These are phyloP conservation scores for Thymelicus acteon DNA, from an alignment of 2,888 invertebrate species.

Conservation along the genomic window DNA sequence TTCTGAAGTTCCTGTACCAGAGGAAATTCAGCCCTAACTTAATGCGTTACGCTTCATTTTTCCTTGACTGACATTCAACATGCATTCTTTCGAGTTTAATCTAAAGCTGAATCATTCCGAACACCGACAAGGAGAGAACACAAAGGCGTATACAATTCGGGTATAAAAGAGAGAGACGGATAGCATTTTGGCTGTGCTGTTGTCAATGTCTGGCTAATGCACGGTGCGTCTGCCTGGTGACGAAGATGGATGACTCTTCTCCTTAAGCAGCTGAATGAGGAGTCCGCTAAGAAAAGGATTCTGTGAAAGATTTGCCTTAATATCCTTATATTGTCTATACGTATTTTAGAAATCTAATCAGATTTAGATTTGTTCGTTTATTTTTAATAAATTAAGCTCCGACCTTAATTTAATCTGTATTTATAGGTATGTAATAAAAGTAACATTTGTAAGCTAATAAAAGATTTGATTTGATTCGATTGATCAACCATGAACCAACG, in stretches of 20 bases:
- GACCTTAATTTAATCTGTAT: background rate
- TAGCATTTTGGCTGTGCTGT: slow-evolving; percentile 50
- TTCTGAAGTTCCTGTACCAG: slow-evolving; percentile 48
- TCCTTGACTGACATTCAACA: slow-evolving; percentile 42
- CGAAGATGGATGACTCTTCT: slow-evolving; percentile 77
- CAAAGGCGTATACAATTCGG: slow-evolving; percentile 51
- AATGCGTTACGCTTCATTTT: slow-evolving; percentile 44
- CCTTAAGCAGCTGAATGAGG: slow-evolving; percentile 69
- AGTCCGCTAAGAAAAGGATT: slow-evolving; percentile 44
- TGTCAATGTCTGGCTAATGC: slow-evolving; percentile 71
- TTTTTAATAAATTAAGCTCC: background rate
- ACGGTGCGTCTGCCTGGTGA: slow-evolving; percentile 69
- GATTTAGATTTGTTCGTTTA: slow-evolving; percentile 3
- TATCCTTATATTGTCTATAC: slow-evolving; percentile 17
- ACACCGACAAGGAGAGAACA: slow-evolving; percentile 61
- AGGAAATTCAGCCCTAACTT: slow-evolving; percentile 43
- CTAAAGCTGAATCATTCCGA: slow-evolving; percentile 72
- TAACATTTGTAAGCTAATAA: background rate
- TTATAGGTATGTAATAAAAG: background rate
- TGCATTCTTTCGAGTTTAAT: slow-evolving; percentile 58
- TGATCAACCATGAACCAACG: no score
- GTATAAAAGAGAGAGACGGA: slow-evolving; percentile 58
- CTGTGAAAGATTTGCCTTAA: slow-evolving; percentile 19
- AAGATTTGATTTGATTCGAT: background rate
- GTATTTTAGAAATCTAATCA: slow-evolving; percentile 7